Evolutionary conservation across 2,888 invertebrate genomes (phyloP), one percentile per base, ranked within the genome.

Genomic region (Drosophila cyrtoloma): DNA sequence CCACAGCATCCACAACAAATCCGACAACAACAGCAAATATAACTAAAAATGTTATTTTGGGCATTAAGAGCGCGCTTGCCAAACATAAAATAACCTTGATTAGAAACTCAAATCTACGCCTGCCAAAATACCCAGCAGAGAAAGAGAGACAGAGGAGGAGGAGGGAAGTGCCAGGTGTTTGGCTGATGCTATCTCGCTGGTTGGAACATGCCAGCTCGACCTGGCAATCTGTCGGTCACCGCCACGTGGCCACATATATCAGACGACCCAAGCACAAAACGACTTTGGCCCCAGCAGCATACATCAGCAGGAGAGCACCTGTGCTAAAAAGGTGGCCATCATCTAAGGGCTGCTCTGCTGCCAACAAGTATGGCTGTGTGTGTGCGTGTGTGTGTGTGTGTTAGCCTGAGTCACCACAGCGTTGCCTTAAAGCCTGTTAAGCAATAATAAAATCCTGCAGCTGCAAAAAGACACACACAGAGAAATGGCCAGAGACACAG

Each of bases 21-120:
- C 47, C 66, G 12, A 26, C 44, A 51, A 16, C 51, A 33, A 30
- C 53, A 55, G 37, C 47, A 67, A 60, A 73, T 71, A 71, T 67
- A 82, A 88, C 89, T 83, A 81, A 88, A 83, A 90, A 86, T 88
- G 90, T 87, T 88, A 87, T 87, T 47, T 87, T 88, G 78, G 90
- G 90, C 90, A 85, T 90, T 90, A 90, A 77, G 70, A 73, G 70
- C 73, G 74, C 80, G 86, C 83, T 82, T 82, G 85, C 76, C 78
- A 77, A 77, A 89, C 86, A 86, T 86, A 83, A 86, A 86, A 86
- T 86, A 81, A 86, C 84, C 89, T 88, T 87, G 90, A 84, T 84
- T 84, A 89, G 89, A 86, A 89, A 89, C 88, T 77, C 77, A 79
- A 89, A 89, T 82, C 82, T 59, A 83, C 66, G 75, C 61, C 42